Percentiles rank a stretch among this genome's conserved stretches.
These are phyloP conservation scores for Apodemus sylvaticus DNA, from an alignment of 2,113 vertebrate species.

Conservation along the genomic window DNA sequence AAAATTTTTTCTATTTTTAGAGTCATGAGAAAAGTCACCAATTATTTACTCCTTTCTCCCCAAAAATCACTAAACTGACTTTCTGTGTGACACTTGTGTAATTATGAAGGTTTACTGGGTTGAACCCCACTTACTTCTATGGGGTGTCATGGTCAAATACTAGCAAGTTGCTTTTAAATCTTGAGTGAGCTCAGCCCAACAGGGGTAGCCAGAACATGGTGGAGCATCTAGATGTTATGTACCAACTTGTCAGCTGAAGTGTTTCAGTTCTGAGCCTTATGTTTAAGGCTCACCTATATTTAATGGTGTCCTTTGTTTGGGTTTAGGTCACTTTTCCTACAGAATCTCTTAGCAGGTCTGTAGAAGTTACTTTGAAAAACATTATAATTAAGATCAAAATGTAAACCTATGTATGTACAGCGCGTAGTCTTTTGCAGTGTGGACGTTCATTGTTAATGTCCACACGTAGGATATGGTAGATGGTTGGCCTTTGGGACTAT, in stretches of 20 bases:
- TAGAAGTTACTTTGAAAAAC: slow-evolving; percentile 35
- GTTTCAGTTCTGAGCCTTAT: not conserved
- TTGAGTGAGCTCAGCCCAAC: not conserved
- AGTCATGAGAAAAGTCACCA: not conserved
- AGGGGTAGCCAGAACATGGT: not conserved
- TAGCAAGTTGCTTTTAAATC: slow-evolving; percentile 12
- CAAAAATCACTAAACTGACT: not conserved
- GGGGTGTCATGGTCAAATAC: not conserved
- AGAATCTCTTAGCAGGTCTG: not conserved
- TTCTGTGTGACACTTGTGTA: not conserved
- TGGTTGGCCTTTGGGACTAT: not conserved
- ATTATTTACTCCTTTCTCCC: not conserved
- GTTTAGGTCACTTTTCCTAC: not conserved
- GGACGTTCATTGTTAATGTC: not conserved
- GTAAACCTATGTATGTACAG: not conserved
- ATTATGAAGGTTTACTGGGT: slow-evolving; percentile 20
- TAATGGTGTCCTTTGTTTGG: not conserved
- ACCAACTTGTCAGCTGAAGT: not conserved
- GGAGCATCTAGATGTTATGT: not conserved
- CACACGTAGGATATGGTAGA: not conserved
- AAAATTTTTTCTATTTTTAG: not conserved
- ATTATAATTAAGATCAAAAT: slow-evolving; percentile 39
- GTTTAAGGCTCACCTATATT: too few species aligned
- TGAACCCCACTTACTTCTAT: not conserved
- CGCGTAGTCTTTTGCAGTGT: not conserved